phyloP scores from a whole-genome alignment of 2,113 vertebrate genomes.

The Notechis scutatus region DNA sequence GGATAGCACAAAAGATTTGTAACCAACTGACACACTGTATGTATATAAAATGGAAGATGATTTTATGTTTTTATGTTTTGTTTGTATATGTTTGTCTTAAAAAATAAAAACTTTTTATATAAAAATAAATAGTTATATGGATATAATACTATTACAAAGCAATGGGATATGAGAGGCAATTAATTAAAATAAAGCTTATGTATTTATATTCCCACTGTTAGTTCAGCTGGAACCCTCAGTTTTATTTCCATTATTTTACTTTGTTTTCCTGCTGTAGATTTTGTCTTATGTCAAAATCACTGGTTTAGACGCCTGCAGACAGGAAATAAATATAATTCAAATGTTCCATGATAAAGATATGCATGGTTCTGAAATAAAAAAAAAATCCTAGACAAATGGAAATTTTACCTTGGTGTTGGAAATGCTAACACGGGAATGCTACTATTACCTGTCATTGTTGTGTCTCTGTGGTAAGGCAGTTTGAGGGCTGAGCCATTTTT shows the following conservation, averaged over 20 bases:
- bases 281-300: slow-evolving; percentile 19
- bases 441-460: neutral
- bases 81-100: no score
- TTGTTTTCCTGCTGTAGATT: neutral
- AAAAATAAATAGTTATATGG: neutral
- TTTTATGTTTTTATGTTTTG: no score
- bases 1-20: no score
- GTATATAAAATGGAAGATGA: no score
- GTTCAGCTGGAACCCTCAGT: neutral
- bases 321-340: slow-evolving; percentile 30
- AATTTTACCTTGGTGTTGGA: neutral
- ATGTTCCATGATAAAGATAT: neutral
- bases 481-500: neutral
- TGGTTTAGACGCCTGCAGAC: slow-evolving; percentile 6
- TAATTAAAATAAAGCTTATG: slow-evolving; percentile 4
- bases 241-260: slow-evolving; percentile 5
- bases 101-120: no score
- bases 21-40: no score
- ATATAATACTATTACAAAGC: neutral
- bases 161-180: neutral
- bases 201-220: neutral
- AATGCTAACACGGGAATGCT: neutral
- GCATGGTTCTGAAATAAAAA: neutral
- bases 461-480: neutral
- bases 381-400: neutral